Conservation (phyloP, 2,113 vertebrate species). For the Phalacrocorax carbo region DNA sequence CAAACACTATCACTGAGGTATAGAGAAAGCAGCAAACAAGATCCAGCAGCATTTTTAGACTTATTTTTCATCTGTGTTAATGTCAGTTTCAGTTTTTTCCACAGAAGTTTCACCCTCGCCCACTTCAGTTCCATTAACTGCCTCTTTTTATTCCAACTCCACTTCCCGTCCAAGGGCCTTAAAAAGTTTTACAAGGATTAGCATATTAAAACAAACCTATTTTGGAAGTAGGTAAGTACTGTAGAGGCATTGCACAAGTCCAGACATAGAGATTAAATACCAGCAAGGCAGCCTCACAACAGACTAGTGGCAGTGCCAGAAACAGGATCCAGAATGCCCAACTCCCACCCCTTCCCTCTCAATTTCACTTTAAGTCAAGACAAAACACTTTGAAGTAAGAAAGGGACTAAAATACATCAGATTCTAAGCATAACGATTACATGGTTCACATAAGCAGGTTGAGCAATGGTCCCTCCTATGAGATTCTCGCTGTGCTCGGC, state of each 20-base stretch:
- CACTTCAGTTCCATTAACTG: neutral
- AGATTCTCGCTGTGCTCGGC: neutral
- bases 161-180: neutral
- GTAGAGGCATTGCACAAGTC: neutral
- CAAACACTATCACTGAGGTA: neutral
- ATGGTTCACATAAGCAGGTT: neutral
- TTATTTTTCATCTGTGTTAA: neutral
- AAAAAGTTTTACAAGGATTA: neutral
- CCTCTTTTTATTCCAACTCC: neutral
- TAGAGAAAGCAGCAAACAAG: neutral
- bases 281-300: neutral
- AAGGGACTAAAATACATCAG: neutral
- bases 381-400: neutral
- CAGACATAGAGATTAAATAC: conserved; percentile 23
- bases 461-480: neutral
- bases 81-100: neutral
- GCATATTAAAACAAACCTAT: neutral
- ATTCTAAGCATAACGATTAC: neutral
- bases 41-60: neutral
- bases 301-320: neutral
- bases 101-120: neutral
- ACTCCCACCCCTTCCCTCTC: neutral
- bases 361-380: neutral
- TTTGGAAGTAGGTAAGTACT: conserved; percentile 1
- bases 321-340: neutral